phyloP scores from a whole-genome alignment of 1,140 invertebrate genomes.

The Telenomus remus region DNA sequence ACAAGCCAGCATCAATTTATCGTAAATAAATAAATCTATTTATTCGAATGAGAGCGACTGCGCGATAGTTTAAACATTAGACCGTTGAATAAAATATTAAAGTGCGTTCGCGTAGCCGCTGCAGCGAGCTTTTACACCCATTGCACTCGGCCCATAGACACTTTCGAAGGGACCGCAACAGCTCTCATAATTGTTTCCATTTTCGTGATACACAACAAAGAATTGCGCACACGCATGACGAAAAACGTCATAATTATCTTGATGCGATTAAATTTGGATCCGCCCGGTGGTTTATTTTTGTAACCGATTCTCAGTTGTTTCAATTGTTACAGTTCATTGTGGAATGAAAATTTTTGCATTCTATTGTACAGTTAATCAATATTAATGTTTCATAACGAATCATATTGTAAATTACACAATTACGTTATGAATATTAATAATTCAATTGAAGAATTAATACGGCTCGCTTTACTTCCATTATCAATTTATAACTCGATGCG shows the following conservation, averaged over 20 bases:
- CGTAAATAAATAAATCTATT: slow-evolving; percentile 74
- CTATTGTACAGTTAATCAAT: no score
- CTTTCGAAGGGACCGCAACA: slow-evolving; percentile 30
- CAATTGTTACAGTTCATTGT: no score
- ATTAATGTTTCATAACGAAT: no score
- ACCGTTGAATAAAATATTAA: slow-evolving; percentile 69
- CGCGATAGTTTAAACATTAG: slow-evolving; percentile 68
- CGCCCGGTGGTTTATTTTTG: no score
- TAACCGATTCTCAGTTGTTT: no score
- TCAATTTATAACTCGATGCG: neutral
- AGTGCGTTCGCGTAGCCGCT: slow-evolving; percentile 52
- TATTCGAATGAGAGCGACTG: slow-evolving; percentile 60
- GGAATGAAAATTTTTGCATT: no score
- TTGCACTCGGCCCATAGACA: slow-evolving; percentile 8
- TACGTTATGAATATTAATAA: no score
- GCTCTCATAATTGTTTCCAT: slow-evolving; percentile 37
- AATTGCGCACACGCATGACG: slow-evolving; percentile 6
- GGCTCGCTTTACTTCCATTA: neutral
- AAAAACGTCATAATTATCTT: slow-evolving; percentile 26
- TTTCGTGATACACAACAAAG: slow-evolving; percentile 9
- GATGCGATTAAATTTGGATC: slow-evolving; percentile 1
- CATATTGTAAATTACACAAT: no score
- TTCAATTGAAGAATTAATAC: neutral
- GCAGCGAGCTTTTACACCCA: slow-evolving; percentile 44
- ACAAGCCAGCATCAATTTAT: slow-evolving; percentile 69